Evolutionary conservation across 2,113 vertebrate genomes (phyloP), one percentile per base, ranked within the genome.

Genomic region (Phodopus roborovskii): DNA sequence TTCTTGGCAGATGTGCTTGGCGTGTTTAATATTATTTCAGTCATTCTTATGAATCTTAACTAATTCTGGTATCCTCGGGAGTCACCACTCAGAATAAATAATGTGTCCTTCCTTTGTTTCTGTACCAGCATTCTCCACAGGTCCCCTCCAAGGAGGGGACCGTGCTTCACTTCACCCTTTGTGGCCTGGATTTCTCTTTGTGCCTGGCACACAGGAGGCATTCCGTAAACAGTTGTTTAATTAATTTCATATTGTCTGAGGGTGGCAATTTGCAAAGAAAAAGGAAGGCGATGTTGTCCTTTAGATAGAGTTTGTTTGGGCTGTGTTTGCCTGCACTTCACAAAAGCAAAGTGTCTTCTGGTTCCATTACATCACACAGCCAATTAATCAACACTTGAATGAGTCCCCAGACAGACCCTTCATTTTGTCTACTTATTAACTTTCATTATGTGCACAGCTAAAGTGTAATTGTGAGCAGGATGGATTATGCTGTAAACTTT

Each of bases 341-440:
- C 94, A 94, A 97, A 97, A 96, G 50, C 95, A 48, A 58, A 78
- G 73, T 50, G 86, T 96, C 95, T 97, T 94, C 98, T 97, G 98
- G 97, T 98, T 97, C 95, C 98, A 96, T 98, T 97, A 93, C 96
- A 98, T 98, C 96, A 97, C 91, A 95, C 93, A 94, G 94, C 68
- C 96, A 98, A 98, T 99, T 98, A 98, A 98, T 99, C 98, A 98
- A 98, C 97, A 97, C 98, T 97, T 94, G 97, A 98, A 97, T 97
- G 97, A 98, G 87, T 97, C 98, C 98, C 98, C 97, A 98, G 98
- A 98, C 97, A 95, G 97, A 97, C 94, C 97, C 94, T 98, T 98
- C 98, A 98, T 98, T 98, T 96, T 98, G 96, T 98, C 97, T 98
- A 98, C 98, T 99, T 99, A 98, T 98, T 99, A 99, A 98, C 98